Percentiles rank a stretch among this genome's conserved stretches.
These are phyloP conservation scores for Leptobrachium leishanense DNA, from an alignment of 2,113 vertebrate genomes.

Conservation along the genomic window DNA sequence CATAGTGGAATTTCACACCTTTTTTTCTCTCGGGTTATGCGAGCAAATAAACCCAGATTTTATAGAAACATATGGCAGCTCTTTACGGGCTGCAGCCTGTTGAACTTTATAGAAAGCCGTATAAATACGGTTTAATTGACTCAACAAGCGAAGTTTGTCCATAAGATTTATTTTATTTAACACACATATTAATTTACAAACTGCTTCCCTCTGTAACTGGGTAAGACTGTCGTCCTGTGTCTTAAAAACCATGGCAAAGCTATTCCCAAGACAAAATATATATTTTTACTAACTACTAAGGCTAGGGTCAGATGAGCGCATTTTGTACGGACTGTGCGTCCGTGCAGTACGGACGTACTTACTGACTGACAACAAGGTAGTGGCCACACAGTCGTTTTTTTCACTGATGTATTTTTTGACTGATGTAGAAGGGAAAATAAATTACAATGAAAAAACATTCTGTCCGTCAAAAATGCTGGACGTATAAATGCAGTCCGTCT, in stretches of 20 bases:
- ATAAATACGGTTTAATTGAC: conserved; percentile 28
- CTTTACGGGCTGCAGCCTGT: conserved; percentile 3
- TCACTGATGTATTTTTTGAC: too few species aligned
- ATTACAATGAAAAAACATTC: too few species aligned
- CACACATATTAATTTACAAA: conserved; percentile 4
- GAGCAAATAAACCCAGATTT: not conserved
- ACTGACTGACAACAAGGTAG: too few species aligned
- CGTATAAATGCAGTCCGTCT: too few species aligned
- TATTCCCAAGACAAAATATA: conserved; percentile 10
- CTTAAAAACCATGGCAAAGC: conserved; percentile 19
- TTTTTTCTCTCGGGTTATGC: not conserved
- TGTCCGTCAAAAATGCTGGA: too few species aligned
- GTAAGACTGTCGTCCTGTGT: conserved; percentile 27
- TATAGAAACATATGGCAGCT: conserved; percentile 16
- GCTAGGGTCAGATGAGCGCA: too few species aligned
- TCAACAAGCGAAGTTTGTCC: conserved; percentile 9
- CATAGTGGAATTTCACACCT: conserved; percentile 21
- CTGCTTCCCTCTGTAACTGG: conserved; percentile 18
- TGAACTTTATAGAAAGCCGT: conserved; percentile 17
- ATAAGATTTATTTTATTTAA: conserved; percentile 22
- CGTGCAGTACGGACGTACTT: too few species aligned
- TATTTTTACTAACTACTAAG: conserved; percentile 23
- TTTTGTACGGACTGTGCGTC: too few species aligned
- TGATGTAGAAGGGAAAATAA: too few species aligned
- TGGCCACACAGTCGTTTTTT: too few species aligned